Base-by-base conservation (phyloP, 1,140 invertebrate species). In the Drepana arcuata region DNA sequence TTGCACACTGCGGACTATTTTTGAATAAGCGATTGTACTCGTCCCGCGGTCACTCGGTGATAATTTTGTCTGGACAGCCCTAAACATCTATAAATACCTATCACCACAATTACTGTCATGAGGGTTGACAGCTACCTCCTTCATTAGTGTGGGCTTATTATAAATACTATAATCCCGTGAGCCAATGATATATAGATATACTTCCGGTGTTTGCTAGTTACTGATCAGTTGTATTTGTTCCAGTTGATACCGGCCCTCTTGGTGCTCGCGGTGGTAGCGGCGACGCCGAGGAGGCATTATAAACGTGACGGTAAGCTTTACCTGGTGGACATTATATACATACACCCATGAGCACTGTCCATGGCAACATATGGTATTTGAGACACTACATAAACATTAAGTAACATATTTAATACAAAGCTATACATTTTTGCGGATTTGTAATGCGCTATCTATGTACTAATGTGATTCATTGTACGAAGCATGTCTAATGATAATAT, bases 171-270 rank as follows among this genome's bases (percentile, higher is more conserved):
- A n/a, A n/a, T n/a, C n/a, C n/a, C n/a, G n/a, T n/a, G n/a, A n/a
- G n/a, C n/a, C n/a, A n/a, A n/a, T n/a, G n/a, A n/a, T n/a, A n/a
- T n/a, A n/a, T n/a, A n/a, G n/a, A n/a, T n/a, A n/a, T n/a, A n/a
- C n/a, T n/a, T n/a, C n/a, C n/a, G n/a, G n/a, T n/a, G n/a, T n/a
- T n/a, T n/a, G n/a, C n/a, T n/a, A n/a, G n/a, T n/a, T n/a, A n/a
- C n/a, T n/a, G n/a, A n/a, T n/a, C n/a, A n/a, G n/a, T n/a, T n/a
- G n/a, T 26, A 10, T 10, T 26, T 4, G 32, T 58, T 48, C 2
- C 50, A 58, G 53, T 14, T 44, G 46, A 24, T 48, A 13, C 14
- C 41, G n/a, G 48, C 42, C 3, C 42, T 47, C 30, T 16, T 44
- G 31, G 12, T 46, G 39, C 31, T 47, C 9, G 18, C 48, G 4